Base-by-base conservation (phyloP, 2,888 invertebrate species). In the Vanessa cardui region DNA sequence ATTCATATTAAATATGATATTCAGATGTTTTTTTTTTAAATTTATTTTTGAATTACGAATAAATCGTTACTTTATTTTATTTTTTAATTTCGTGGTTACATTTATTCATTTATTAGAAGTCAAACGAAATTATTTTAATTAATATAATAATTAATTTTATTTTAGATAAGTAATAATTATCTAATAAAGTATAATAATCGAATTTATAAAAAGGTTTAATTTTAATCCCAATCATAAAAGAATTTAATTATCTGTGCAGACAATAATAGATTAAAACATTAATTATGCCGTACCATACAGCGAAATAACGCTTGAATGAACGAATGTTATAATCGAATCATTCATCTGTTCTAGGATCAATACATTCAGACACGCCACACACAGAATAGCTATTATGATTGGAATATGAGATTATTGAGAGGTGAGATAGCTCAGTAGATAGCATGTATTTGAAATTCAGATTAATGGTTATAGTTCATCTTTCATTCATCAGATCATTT, bases 241-340 rank as follows among this genome's bases (percentile, higher is more conserved):
- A 21, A 52, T 21, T 52, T 20, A 20, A 52, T 52, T 52, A 52
- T 6, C 15, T 8, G 12, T 49, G 3, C 20, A 20, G 15, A 50
- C 31, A 8, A 16, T 54, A 16, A 54, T 18, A 21, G 6, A 54
- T 56, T 39, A 33, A 56, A 39, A 39, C 56, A 12, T 54, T 54
- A 15, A 18, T 33, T 33, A 56, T 9, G n/a, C 18, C 33, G 33
- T 18, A 56, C 18, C n/a, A 18, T 12, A 39, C 9, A 39, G 33
- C 33, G 52, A 33, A 54, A 33, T 54, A 54, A 56, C 56, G 56
- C 56, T 39, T 18, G 56, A 56, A 39, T 33, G 56, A 56, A 56
- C 56, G 56, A 56, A 56, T 56, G 33, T 39, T 56, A 56, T 39
- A 18, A 56, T 16, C 56, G 56, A 56, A 18, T 56, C 56, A 56